Conservation (phyloP, 2,797 vertebrate species). For the Cheirogaleus major region DNA sequence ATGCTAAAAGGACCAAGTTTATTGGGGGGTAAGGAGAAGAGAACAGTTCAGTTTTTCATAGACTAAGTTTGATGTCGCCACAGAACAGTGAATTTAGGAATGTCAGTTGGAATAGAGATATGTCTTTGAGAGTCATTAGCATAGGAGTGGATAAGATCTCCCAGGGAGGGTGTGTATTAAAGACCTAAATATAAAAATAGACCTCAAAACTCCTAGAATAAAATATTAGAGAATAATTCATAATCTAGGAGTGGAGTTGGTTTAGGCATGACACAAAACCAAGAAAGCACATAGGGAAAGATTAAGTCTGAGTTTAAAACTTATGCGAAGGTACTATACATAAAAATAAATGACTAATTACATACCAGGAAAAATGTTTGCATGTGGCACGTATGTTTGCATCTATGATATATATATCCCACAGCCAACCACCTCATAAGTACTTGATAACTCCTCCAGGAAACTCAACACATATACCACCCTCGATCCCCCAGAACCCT, state of each 20-base stretch:
- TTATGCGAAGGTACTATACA: not conserved
- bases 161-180: not conserved
- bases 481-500: not conserved
- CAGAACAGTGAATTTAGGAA: not conserved
- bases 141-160: not conserved
- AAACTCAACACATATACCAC: not conserved
- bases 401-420: not conserved
- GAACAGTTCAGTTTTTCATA: constrained; percentile 15
- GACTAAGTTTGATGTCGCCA: not conserved
- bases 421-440: constrained; percentile 17
- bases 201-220: not conserved
- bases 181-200: constrained; percentile 1
- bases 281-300: not conserved
- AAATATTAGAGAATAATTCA: constrained; percentile 12
- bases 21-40: not conserved
- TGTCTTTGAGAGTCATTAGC: not conserved
- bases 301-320: not conserved
- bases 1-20: not conserved
- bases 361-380: constrained; percentile 37
- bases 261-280: not conserved
- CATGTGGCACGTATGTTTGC: not conserved
- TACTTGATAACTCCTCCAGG: constrained; percentile 32
- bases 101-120: not conserved
- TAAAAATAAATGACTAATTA: constrained; percentile 62
- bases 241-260: constrained; percentile 1